Base-by-base conservation (phyloP, 1,140 invertebrate species). In the Littorina saxatilis region DNA sequence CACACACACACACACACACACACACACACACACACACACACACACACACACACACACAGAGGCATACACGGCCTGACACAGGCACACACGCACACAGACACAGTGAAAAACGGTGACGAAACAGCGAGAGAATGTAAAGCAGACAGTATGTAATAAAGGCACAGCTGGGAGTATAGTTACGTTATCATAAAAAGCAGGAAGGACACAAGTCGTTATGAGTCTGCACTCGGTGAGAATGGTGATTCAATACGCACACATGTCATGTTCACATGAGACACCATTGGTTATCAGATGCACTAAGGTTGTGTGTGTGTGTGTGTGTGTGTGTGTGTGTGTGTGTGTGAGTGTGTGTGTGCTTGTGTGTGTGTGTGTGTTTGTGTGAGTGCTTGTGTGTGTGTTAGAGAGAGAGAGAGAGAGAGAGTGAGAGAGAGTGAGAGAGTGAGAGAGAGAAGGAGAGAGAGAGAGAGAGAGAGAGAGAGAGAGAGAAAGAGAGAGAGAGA, bases 21-120 rank as follows among this genome's bases (percentile, higher is more conserved):
- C 27, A 35, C 50, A 29, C 32, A 32, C 55, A 32, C 76, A 32
- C 52, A 61, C 76, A 37, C 74, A 79, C 3, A 37, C 0, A 79
- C 58, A 66, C 50, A 66, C 52, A 79, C 47, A 32, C 52, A 79
- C 55, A 79, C 55, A 63, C 47, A 61, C 76, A n/a, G n/a, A n/a
- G n/a, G n/a, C n/a, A n/a, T n/a, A n/a, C n/a, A n/a, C n/a, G n/a
- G n/a, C n/a, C n/a, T n/a, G n/a, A n/a, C n/a, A n/a, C n/a, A n/a
- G n/a, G n/a, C n/a, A n/a, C n/a, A n/a, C n/a, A n/a, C n/a, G 55
- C 55, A 61, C 27, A 37, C 55, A n/a, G n/a, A n/a, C n/a, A n/a
- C n/a, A n/a, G n/a, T n/a, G n/a, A n/a, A n/a, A n/a, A n/a, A n/a
- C 7, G 40, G 27, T 15, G 55, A 5, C 3, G 17, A 4, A 11